Evolutionary conservation across 1,140 invertebrate genomes (phyloP).

Genomic region (Stegodyphus mimosarum): DNA sequence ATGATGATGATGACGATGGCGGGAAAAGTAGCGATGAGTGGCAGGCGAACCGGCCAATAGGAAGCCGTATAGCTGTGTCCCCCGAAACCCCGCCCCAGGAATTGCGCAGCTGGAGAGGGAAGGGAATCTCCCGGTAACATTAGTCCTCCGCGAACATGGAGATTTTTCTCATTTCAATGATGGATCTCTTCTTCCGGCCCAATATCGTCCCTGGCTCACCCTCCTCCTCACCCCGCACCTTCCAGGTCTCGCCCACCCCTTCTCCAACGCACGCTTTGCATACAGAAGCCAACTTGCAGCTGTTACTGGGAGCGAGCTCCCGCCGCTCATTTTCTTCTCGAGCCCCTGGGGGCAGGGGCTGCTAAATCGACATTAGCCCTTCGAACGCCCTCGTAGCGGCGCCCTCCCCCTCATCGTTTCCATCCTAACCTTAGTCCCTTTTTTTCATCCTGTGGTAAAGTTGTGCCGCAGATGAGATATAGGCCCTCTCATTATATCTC

Average conservation of each 20-base stretch:
- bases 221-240: background rate
- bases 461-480: conserved; percentile 26
- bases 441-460: conserved; percentile 30
- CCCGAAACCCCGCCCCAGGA: conserved; percentile 23
- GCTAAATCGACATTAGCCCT: conserved; percentile 58
- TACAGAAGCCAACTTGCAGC: conserved; percentile 43
- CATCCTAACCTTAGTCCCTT: conserved; percentile 30
- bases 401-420: background rate
- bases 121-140: conserved; percentile 43
- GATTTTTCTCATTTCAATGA: conserved; percentile 61
- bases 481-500: conserved; percentile 47
- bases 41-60: conserved; percentile 24
- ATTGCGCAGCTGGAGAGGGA: conserved; percentile 45
- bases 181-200: conserved; percentile 53
- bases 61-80: conserved; percentile 27
- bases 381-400: conserved; percentile 7
- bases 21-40: conserved; percentile 36
- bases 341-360: conserved; percentile 50
- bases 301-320: conserved; percentile 24
- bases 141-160: conserved; percentile 56
- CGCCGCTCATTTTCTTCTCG: conserved; percentile 54
- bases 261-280: conserved; percentile 25
- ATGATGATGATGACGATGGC: conserved; percentile 46
- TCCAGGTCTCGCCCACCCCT: background rate
- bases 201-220: conserved; percentile 47